Base-by-base conservation (phyloP, 1,140 invertebrate species). In the Drosophila ambigua region DNA sequence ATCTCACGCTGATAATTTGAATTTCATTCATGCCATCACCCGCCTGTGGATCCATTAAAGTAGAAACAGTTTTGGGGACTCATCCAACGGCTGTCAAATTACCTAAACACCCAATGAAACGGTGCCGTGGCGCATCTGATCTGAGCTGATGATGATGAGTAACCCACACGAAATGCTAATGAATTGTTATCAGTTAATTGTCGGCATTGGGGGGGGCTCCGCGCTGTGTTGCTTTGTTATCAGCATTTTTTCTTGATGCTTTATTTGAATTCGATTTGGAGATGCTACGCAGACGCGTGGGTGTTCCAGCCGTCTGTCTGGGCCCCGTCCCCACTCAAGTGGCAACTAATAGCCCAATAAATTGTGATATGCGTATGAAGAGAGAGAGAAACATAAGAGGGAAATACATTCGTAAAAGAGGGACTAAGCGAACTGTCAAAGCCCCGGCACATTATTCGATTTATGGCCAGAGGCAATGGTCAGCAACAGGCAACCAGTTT, bases 261-360 rank as follows among this genome's bases (percentile, higher is more conserved):
- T 74, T 64, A 82, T 82, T 82, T 73, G 68, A 76, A 65, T 64
- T 54, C 45, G 64, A 73, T 67, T 68, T 66, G 65, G 55, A 45
- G 52, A n/a, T 28, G 6, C 64, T 5, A 31, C 8, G 8, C 31
- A 9, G 31, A 39, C 11, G 82, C 65, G 81, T 85, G 82, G 81
- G 81, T 81, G 81, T 78, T 57, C 81, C 68, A 48, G 24, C 23
- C 24, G 11, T 24, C 23, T 13, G 11, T 24, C 23, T 13, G 48
- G n/a, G 23, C 48, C 23, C 20, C 41, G 44, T 64, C 59, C 51
- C 77, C 71, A 68, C 77, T 84, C 77, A 81, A 81, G 74, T 77
- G 74, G 82, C 81, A 75, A 72, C 74, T 85, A 85, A 87, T 85
- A 78, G 82, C 64, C 82, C 82, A 82, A 82, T 85, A 87, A 85